Evolutionary conservation across 37 sponge, comb jelly and placozoan species (phyloP).

Genomic region (Aplysina aerophoba): DNA sequence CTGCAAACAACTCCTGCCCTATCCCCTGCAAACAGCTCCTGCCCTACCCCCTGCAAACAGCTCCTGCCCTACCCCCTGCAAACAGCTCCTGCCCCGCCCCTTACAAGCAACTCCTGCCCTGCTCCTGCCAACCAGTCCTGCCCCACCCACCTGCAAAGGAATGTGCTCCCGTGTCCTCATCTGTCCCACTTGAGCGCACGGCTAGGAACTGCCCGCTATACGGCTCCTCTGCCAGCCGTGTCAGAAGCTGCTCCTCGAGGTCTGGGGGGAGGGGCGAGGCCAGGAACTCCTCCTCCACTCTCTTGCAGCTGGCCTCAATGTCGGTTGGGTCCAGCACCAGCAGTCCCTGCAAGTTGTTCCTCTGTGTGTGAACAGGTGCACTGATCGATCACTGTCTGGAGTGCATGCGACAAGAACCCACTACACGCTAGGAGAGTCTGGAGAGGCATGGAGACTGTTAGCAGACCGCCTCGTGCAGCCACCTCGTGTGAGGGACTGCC

Average conservation of each 20-base stretch:
- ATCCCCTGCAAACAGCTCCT: neutral
- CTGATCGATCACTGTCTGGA: too few species aligned
- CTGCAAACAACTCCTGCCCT: too few species aligned
- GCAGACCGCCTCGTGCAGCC: too few species aligned
- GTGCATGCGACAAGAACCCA: neutral
- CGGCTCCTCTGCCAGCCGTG: slow-evolving; percentile 30
- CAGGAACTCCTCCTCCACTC: slow-evolving; percentile 39
- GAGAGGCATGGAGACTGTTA: neutral
- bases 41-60: too few species aligned
- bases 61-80: too few species aligned
- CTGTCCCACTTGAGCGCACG: slow-evolving; percentile 89
- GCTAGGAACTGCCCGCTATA: slow-evolving; percentile 67
- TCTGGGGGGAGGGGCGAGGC: slow-evolving; percentile 28
- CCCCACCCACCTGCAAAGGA: slow-evolving; percentile 78
- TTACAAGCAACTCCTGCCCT: neutral
- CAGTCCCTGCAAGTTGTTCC: slow-evolving; percentile 36
- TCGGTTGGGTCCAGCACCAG: slow-evolving; percentile 39
- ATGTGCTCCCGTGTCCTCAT: slow-evolving; percentile 86
- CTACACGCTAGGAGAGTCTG: neutral
- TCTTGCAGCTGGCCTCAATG: slow-evolving; percentile 37
- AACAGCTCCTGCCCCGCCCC: too few species aligned
- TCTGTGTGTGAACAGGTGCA: slow-evolving; percentile 37
- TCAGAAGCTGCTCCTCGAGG: slow-evolving; percentile 39
- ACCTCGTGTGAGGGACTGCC: too few species aligned
- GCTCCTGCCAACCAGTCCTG: neutral